Evolutionary conservation across 2,797 vertebrate genomes (phyloP), one percentile per base, ranked within the genome.

Genomic region (Bradypus variegatus): DNA sequence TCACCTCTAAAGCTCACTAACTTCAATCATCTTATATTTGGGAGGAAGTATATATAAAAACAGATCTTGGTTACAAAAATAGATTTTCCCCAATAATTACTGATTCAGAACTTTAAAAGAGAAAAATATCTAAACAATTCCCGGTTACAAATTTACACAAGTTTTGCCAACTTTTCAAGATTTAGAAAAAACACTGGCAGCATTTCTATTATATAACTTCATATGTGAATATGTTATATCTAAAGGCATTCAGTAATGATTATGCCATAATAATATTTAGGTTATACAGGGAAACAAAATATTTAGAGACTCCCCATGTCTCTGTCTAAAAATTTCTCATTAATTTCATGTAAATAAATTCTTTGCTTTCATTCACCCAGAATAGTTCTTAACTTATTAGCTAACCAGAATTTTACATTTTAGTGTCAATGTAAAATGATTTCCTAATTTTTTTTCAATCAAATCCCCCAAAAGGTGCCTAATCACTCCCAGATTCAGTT

Each of bases 361-460:
- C 50, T 92, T 80, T 93, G 1, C 55, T 77, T 94, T 69, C 91
- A 95, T 13, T 90, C 73, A 86, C 92, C 94, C 89, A 93, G 80
- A 94, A 91, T 92, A 95, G 79, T 83, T 89, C 48, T 88, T 77
- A 76, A 31, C 58, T 38, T 65, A 36, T 91, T 95, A 93, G 72
- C 81, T 9, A 78, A 45, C 27, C 78, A 92, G 90, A 96, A 88
- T 76, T 75, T 87, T 82, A 87, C n/a, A 15, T 83, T 55, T 25
- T 53, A 38, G 73, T 94, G 89, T 93, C 85, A 53, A 13, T 87
- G 94, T 86, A 81, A 80, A 79, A 50, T 79, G 29, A 2, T 36
- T 77, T 75, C 79, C 55, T 0, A 1, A 29, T 90, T 90, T 31
- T 73, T 72, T 41, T 73, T 85, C n/a, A 50, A 45, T 79, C 64